These are phyloP conservation scores for Dione juno DNA, from an alignment of 2,888 invertebrate species.

Conservation along the genomic window DNA sequence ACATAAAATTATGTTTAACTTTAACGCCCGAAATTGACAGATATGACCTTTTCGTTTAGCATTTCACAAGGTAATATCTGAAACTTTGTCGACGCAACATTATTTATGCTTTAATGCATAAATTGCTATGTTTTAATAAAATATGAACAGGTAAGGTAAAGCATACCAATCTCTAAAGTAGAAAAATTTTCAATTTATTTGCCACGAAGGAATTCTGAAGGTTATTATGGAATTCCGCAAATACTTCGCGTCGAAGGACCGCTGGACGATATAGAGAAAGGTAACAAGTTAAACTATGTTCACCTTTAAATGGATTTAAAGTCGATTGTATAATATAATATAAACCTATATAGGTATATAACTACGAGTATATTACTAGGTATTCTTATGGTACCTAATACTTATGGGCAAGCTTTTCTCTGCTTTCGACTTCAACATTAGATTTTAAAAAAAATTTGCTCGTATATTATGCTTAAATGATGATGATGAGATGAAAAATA, in stretches of 20 bases:
- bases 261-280: slow-evolving; percentile 31
- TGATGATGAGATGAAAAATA: no score
- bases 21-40: not conserved
- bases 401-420: no score
- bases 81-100: not conserved
- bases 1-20: not conserved
- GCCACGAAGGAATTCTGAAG: slow-evolving; percentile 41
- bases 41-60: not conserved
- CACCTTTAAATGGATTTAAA: slow-evolving; percentile 8
- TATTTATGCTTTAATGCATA: slow-evolving; percentile 35
- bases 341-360: not conserved
- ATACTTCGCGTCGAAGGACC: slow-evolving; percentile 40
- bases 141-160: slow-evolving; percentile 42
- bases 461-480: no score
- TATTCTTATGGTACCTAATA: no score
- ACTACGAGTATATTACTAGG: no score
- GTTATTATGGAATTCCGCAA: slow-evolving; percentile 44
- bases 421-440: no score
- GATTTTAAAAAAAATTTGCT: no score
- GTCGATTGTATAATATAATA: not conserved
- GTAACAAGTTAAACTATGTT: slow-evolving; percentile 13
- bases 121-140: slow-evolving; percentile 43
- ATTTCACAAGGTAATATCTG: slow-evolving; percentile 5
- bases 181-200: slow-evolving; percentile 46
- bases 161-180: slow-evolving; percentile 43